Conservation (phyloP, 2,113 vertebrate genomes). For the Erythrolamprus reginae region DNA sequence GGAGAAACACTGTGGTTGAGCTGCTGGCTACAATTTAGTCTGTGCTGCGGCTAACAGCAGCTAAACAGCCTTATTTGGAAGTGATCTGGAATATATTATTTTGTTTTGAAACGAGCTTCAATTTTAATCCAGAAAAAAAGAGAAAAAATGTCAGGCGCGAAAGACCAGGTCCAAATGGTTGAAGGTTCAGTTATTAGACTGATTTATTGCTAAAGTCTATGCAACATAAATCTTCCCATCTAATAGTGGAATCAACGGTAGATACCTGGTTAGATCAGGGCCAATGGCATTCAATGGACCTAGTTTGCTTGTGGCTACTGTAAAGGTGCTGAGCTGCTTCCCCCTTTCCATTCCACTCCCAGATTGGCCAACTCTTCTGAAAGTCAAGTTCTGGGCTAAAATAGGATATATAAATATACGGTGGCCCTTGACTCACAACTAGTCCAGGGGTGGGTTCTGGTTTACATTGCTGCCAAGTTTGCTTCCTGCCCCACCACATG, state of each 20-base stretch:
- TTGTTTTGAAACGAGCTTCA: background rate
- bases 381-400: background rate
- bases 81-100: background rate
- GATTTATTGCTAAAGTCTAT: background rate
- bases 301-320: background rate
- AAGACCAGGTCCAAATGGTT: background rate
- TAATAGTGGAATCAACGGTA: background rate
- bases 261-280: background rate
- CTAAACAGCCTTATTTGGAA: background rate
- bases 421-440: background rate
- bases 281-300: background rate
- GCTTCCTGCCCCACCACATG: no score
- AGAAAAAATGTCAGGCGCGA: background rate
- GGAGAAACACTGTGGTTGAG: background rate
- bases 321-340: background rate
- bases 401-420: background rate
- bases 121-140: background rate
- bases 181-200: background rate
- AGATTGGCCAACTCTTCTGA: background rate
- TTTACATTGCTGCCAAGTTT: no score
- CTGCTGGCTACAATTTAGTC: background rate
- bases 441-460: no score
- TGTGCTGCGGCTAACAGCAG: background rate
- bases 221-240: background rate
- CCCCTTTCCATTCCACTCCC: background rate